Evolutionary conservation across 2,113 vertebrate species (phyloP), one percentile per base, ranked within the genome.

Genomic region (Hippopotamus amphibius): DNA sequence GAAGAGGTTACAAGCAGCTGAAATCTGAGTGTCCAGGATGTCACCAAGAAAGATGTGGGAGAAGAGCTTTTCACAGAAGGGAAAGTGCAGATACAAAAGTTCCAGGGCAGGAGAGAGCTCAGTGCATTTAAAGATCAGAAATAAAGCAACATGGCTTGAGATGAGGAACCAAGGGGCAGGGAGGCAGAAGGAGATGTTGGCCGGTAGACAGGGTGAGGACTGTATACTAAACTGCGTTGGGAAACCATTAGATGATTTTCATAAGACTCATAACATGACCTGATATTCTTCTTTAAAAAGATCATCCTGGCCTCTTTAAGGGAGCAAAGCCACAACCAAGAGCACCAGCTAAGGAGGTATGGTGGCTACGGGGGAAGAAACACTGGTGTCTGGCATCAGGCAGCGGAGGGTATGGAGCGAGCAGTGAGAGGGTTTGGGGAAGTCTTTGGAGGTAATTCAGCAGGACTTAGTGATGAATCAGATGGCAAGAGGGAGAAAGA

Each of bases 361-460:
- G 17, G 41, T 17, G 61, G 43, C 30, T 37, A 14, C 3, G 9
- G 37, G 83, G 50, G 30, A 77, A 5, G 24, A 17, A 30, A 37
- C 6, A 0, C n/a, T 63, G 41, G 21, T 7, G 5, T 28, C 50
- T 63, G 57, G 46, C 33, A 26, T 57, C 28, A n/a, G 61, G 28
- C 16, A 2, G 41, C 55, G 19, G n/a, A 17, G 28, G 16, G 0
- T 43, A 3, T 4, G 22, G 16, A 68, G 50, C 5, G 26, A 4
- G 33, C 16, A 46, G 50, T 14, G 48, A 22, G 5, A 22, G 28
- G 84, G 19, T 26, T 19, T 79, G 68, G 28, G 66, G 50, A 24
- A 30, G 11, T 17, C 16, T 61, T 26, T 26, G 81, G 41, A 9
- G 48, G 15, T 33, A 30, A 33, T 10, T 55, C 26, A 37, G 0